These are phyloP conservation scores for Stylophora pistillata DNA, from an alignment of 64 coral and sea anemone species.

Conservation along the genomic window DNA sequence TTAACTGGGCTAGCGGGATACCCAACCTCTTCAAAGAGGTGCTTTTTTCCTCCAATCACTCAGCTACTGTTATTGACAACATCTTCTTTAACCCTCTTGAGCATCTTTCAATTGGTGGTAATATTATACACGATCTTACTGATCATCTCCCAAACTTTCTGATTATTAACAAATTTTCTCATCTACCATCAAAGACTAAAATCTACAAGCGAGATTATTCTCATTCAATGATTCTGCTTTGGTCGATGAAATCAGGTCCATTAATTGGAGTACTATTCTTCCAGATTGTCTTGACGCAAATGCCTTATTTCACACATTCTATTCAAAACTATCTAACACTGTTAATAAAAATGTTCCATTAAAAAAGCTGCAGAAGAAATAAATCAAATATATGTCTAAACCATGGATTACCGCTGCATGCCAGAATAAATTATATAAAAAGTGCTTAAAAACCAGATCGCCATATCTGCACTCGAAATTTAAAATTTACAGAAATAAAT, in stretches of 20 bases:
- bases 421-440: too few species aligned
- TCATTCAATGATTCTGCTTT: too few species aligned
- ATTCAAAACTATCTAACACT: slow-evolving; percentile 4
- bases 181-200: slow-evolving; percentile 12
- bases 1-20: too few species aligned
- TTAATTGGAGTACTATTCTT: too few species aligned
- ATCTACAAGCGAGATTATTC: slow-evolving; percentile 51
- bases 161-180: slow-evolving; percentile 18
- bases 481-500: neutral
- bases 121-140: slow-evolving; percentile 51
- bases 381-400: neutral
- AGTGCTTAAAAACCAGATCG: neutral
- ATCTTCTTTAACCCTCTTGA: too few species aligned
- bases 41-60: too few species aligned
- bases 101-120: too few species aligned
- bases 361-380: slow-evolving; percentile 8
- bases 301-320: too few species aligned
- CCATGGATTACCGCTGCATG: too few species aligned
- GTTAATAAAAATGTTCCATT: neutral
- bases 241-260: too few species aligned
- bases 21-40: too few species aligned
- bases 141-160: slow-evolving; percentile 61
- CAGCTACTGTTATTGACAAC: too few species aligned
- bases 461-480: slow-evolving; percentile 16
- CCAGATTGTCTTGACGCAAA: neutral